Evolutionary conservation across 92 coral and sea anemone genomes (phyloP).

Genomic region (Porites cylindrica): DNA sequence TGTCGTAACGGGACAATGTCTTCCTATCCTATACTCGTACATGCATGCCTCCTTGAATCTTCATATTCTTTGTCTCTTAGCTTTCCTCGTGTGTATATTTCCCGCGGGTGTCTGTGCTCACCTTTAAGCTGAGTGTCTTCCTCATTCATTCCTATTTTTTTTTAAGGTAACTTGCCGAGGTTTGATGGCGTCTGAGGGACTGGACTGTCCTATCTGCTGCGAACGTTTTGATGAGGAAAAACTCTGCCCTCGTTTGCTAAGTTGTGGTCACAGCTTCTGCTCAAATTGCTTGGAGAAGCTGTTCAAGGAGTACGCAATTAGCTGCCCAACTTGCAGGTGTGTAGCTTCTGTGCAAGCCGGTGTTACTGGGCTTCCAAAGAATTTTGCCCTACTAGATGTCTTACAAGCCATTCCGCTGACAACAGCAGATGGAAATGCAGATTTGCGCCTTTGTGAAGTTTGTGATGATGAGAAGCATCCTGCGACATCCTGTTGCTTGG

Average conservation of each 20-base stretch:
- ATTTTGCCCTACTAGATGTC: constrained; percentile 1
- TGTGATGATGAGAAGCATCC: constrained; percentile 1
- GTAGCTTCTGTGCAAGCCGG: neutral
- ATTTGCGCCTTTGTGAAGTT: neutral
- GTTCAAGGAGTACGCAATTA: neutral
- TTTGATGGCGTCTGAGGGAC: neutral
- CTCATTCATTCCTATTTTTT: neutral
- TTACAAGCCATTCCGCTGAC: neutral
- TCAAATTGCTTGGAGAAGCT: constrained; percentile 1
- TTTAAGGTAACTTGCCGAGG: neutral
- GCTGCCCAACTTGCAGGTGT: constrained; percentile 16
- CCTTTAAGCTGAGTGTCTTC: too few species aligned
- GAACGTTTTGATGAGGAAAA: constrained; percentile 3
- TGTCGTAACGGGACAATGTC: too few species aligned
- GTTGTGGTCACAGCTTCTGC: constrained; percentile 32
- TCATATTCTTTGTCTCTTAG: too few species aligned
- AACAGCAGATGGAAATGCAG: neutral
- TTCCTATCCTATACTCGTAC: too few species aligned
- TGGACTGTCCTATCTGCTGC: constrained; percentile 4
- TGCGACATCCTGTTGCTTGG: constrained; percentile 7
- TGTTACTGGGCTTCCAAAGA: neutral
- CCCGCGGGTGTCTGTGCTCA: too few species aligned
- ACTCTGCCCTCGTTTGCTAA: constrained; percentile 25
- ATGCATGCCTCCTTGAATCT: too few species aligned
- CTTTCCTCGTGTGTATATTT: too few species aligned